Evolutionary conservation across 2,888 invertebrate genomes (phyloP).

Genomic region (Poecilobothrus nobilitatus): DNA sequence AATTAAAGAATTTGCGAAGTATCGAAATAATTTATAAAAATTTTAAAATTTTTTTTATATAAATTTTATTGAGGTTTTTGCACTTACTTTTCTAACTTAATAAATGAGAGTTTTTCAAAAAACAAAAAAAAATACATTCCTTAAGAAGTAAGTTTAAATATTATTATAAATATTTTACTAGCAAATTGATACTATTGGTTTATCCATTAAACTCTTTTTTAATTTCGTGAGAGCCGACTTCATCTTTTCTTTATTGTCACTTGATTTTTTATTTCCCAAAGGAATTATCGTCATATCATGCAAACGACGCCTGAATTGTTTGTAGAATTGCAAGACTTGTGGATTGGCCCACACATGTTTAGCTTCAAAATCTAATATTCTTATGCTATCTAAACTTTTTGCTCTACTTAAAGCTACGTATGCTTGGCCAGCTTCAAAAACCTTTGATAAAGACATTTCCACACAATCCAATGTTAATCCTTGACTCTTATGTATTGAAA

Average conservation of each 20-base stretch:
- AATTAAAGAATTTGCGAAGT: no score
- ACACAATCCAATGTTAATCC: constrained; percentile 92
- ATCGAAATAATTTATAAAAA: no score
- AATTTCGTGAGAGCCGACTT: constrained; percentile 33
- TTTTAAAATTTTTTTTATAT: no score
- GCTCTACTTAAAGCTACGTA: constrained; percentile 93
- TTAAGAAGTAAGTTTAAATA: no score
- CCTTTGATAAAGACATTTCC: constrained; percentile 82
- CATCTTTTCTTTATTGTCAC: constrained; percentile 28
- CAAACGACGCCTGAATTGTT: constrained; percentile 55
- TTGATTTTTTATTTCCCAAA: constrained; percentile 44
- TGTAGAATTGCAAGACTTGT: constrained; percentile 75
- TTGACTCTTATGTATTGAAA: constrained; percentile 95
- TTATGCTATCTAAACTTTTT: constrained; percentile 72
- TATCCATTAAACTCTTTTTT: constrained; percentile 40
- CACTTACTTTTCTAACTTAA: no score
- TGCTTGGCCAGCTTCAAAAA: constrained; percentile 93
- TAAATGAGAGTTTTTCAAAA: no score
- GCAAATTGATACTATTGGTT: constrained; percentile 41
- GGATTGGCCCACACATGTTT: constrained; percentile 84
- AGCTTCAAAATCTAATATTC: constrained; percentile 78
- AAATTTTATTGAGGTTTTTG: no score
- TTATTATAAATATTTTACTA: constrained; percentile 20
- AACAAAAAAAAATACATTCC: no score
- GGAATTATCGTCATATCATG: constrained; percentile 59